Conservation (phyloP, 2,888 invertebrate species). For the Physocephala rufipes region DNA sequence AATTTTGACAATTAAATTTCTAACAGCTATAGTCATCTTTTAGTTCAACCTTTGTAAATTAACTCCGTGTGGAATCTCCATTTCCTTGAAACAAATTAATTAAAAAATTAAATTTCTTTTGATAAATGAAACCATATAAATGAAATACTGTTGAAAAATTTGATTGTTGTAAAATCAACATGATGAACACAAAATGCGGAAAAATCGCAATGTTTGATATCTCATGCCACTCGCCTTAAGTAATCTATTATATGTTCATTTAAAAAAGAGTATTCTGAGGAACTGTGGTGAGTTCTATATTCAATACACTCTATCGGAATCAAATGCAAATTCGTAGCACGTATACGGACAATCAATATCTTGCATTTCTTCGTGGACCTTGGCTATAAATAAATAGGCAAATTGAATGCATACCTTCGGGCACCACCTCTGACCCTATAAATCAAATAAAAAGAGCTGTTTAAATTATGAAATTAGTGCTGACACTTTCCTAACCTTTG, state of each 20-base stretch:
- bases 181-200: too few relatives aligned
- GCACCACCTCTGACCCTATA: conserved; percentile 10
- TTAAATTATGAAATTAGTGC: background rate
- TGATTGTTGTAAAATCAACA: too few relatives aligned
- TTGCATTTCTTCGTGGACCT: background rate
- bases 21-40: too few relatives aligned
- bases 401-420: conserved; percentile 17
- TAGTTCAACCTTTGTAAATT: too few relatives aligned
- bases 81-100: too few relatives aligned
- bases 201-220: background rate
- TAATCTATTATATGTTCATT: conserved; percentile 11
- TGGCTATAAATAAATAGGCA: conserved; percentile 9
- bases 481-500: background rate
- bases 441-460: background rate
- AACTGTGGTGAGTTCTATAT: conserved; percentile 18
- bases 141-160: too few relatives aligned
- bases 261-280: conserved; percentile 20
- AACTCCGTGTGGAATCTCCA: too few relatives aligned
- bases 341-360: conserved; percentile 15
- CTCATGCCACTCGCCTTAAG: background rate
- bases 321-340: conserved; percentile 11
- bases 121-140: too few relatives aligned
- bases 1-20: too few relatives aligned
- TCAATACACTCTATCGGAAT: conserved; percentile 3
- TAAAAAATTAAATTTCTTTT: too few relatives aligned